Conservation (phyloP, 2,888 invertebrate genomes). For the Stenichneumon culpator region DNA sequence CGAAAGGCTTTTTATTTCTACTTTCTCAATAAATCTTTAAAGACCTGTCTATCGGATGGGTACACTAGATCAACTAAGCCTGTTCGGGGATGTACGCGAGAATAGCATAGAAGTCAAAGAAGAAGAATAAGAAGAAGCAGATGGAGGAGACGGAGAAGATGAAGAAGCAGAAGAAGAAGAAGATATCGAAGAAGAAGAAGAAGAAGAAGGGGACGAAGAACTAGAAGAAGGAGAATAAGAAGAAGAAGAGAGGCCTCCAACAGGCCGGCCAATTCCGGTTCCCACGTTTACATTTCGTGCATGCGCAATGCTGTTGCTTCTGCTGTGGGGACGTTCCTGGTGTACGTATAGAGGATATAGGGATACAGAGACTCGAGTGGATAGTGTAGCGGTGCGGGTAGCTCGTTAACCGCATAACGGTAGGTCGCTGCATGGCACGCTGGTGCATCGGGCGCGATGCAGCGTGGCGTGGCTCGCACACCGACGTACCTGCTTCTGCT, state of each 20-base stretch:
- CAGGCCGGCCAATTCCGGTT: slow-evolving; percentile 83
- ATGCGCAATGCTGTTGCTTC: slow-evolving; percentile 82
- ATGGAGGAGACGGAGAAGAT: background rate
- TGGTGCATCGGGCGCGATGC: slow-evolving; percentile 67
- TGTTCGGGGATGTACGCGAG: slow-evolving; percentile 65
- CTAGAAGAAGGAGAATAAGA: slow-evolving; percentile 45
- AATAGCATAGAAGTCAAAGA: slow-evolving; percentile 33
- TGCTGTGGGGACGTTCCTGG: slow-evolving; percentile 61
- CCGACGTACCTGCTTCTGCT: slow-evolving; percentile 63
- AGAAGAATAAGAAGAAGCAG: slow-evolving; percentile 36
- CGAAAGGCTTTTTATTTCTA: slow-evolving; percentile 13
- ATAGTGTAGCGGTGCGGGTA: slow-evolving; percentile 81
- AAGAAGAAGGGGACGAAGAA: slow-evolving; percentile 45
- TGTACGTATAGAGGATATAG: slow-evolving; percentile 62
- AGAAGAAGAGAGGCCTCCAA: slow-evolving; percentile 59
- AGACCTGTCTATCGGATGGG: slow-evolving; percentile 48
- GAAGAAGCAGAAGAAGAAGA: slow-evolving; percentile 24
- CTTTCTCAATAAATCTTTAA: slow-evolving; percentile 58
- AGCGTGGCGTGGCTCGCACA: slow-evolving; percentile 61
- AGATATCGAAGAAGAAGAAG: slow-evolving; percentile 12
- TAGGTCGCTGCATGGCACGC: slow-evolving; percentile 79
- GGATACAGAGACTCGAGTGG: slow-evolving; percentile 73
- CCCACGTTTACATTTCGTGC: slow-evolving; percentile 86
- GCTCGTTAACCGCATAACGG: slow-evolving; percentile 85
- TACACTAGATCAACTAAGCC: slow-evolving; percentile 63